Conservation (phyloP, 2,797 vertebrate species). For the Enteromius paludinosus region DNA sequence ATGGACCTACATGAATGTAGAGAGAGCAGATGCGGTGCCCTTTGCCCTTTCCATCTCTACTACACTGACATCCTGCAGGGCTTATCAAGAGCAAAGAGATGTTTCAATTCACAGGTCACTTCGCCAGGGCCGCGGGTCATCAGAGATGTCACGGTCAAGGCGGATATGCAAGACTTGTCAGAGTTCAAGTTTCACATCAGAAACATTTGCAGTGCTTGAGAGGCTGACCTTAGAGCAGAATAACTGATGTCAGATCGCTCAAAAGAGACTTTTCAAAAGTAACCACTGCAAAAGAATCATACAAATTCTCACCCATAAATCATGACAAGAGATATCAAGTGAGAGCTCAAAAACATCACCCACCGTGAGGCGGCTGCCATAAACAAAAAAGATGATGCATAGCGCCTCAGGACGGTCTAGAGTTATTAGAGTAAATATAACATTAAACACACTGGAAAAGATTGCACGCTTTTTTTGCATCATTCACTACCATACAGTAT, state of each 20-base stretch:
- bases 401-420: neutral
- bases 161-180: neutral
- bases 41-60: slow-evolving; percentile 1
- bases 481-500: neutral
- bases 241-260: slow-evolving; percentile 20
- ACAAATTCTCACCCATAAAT: slow-evolving; percentile 25
- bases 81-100: slow-evolving; percentile 22
- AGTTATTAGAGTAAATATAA: slow-evolving; percentile 25
- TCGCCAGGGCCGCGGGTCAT: slow-evolving; percentile 30
- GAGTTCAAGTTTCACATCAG: slow-evolving; percentile 23
- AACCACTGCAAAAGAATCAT: slow-evolving; percentile 12
- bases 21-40: neutral
- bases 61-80: slow-evolving; percentile 2
- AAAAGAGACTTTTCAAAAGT: slow-evolving; percentile 16
- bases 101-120: slow-evolving; percentile 40
- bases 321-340: slow-evolving; percentile 16
- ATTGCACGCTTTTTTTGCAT: neutral
- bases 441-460: slow-evolving; percentile 3
- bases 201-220: neutral
- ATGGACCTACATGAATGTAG: slow-evolving; percentile 18
- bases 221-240: slow-evolving; percentile 29
- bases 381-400: slow-evolving; percentile 41
- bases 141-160: slow-evolving; percentile 30
- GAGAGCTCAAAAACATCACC: slow-evolving; percentile 31
- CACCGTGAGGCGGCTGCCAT: slow-evolving; percentile 9